phyloP scores from a whole-genome alignment of 1,140 invertebrate species.

The Cherax quadricarinatus region DNA sequence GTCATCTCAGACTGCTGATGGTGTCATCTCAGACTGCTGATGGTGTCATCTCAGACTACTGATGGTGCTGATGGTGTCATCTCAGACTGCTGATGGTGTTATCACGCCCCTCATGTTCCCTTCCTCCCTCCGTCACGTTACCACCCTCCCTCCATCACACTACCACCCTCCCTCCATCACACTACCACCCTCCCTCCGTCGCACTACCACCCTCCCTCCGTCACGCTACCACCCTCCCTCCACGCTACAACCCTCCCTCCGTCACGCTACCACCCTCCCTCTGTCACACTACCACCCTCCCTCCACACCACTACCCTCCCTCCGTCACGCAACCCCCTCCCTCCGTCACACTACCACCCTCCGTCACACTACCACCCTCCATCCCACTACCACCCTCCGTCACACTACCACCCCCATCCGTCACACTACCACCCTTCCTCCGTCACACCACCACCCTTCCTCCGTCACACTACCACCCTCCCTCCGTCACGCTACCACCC shows the following conservation, averaged over 20 bases:
- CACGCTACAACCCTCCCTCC: neutral
- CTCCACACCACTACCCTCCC: conserved; percentile 7
- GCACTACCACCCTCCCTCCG: neutral
- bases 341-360: neutral
- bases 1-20: too few relatives aligned
- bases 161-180: too few relatives aligned
- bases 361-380: neutral
- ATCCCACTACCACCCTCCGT: neutral
- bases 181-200: too few relatives aligned
- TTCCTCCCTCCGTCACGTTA: too few relatives aligned
- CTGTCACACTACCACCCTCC: conserved; percentile 12
- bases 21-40: too few relatives aligned
- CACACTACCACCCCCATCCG: neutral
- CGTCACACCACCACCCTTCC: neutral
- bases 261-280: neutral
- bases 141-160: too few relatives aligned
- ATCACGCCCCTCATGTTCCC: too few relatives aligned
- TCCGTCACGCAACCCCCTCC: neutral
- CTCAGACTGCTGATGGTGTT: too few relatives aligned
- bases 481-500: neutral
- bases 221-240: neutral
- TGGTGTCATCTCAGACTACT: too few relatives aligned
- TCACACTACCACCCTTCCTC: neutral
- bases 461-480: neutral
- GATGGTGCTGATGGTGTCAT: too few relatives aligned